Base-by-base conservation (phyloP, 2,888 invertebrate species). In the Orchesellides sinensis region DNA sequence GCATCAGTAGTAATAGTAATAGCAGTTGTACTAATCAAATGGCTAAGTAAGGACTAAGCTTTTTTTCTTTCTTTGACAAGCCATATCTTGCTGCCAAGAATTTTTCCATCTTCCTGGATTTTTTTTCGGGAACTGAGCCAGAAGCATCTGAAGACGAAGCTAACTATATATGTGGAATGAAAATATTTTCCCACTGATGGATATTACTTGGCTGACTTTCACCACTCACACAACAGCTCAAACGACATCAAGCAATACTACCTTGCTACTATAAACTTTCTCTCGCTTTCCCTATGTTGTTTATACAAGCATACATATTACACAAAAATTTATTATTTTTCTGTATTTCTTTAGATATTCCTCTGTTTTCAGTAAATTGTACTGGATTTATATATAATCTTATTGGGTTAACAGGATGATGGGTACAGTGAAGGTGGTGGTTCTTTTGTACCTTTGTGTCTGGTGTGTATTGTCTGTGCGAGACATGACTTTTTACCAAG, bases 21-120 rank as follows among this genome's bases (percentile, higher is more conserved):
- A n/a, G 75, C 40, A 12, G 54, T 75, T 66, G 68, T 68, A 59
- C 68, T 80, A 80, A 80, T 80, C 73, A 80, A 80, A 80, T 73
- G 80, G 80, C 54, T 47, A 73, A 61, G 49, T 14, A 66, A 73
- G 49, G 73, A 73, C 32, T 59, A 72, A 70, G 79, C 56, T 73
- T 59, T 80, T 63, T 72, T 66, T 61, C 63, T 72, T 47, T 65
- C 69, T 73, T 80, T 72, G 80, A 80, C 80, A 80, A 80, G 80
- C 32, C 80, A 80, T 80, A 72, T 70, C 72, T 73, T 29, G 73
- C 80, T 80, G 80, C 80, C 80, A 80, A 80, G 73, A 80, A 66
- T 80, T 80, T 80, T 72, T 68, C 80, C 68, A 80, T 66, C 80
- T 73, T 65, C 73, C 80, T 73, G 73, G 73, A 72, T 59, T 66